phyloP scores from a whole-genome alignment of 2,797 vertebrate genomes.

The Botia kubotai region DNA sequence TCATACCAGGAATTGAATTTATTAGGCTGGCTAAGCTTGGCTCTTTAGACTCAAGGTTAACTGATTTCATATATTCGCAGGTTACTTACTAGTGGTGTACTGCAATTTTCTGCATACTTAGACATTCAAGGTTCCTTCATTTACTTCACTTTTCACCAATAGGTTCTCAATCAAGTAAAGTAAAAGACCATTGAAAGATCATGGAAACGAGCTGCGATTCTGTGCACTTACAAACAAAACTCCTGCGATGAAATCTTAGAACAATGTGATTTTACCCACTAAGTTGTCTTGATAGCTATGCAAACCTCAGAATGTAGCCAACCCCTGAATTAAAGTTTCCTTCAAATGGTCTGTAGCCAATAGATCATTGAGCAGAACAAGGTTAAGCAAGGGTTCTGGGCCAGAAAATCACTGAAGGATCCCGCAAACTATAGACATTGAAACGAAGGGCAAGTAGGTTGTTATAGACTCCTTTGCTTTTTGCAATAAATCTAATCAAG shows the following conservation, averaged over 20 bases:
- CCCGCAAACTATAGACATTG: constrained; percentile 36
- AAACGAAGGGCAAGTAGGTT: constrained; percentile 43
- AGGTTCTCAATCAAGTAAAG: not conserved
- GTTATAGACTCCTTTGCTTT: constrained; percentile 36
- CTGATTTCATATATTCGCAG: constrained; percentile 19
- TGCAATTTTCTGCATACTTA: not conserved
- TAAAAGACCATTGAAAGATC: not conserved
- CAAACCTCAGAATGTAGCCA: constrained; percentile 23
- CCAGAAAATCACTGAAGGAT: constrained; percentile 46
- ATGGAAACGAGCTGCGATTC: constrained; percentile 12
- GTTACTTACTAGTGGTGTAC: not conserved
- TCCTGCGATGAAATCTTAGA: constrained; percentile 9
- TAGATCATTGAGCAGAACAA: constrained; percentile 28
- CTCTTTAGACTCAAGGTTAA: not conserved
- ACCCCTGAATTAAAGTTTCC: constrained; percentile 14
- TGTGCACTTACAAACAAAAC: constrained; percentile 31
- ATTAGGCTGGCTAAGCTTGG: not conserved
- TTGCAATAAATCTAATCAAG: constrained; percentile 61
- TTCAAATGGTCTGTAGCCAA: constrained; percentile 26
- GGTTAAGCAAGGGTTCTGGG: constrained; percentile 31
- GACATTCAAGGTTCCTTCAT: constrained; percentile 19
- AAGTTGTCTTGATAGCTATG: constrained; percentile 29
- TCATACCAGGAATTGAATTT: constrained; percentile 16
- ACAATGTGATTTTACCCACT: constrained; percentile 22
- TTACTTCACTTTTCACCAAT: not conserved